A percentile compares a stretch with the other conserved stretches of the same genome.
These are phyloP conservation scores for Smutsia temminckii DNA, from an alignment of 2,797 vertebrate species.

Conservation along the genomic window DNA sequence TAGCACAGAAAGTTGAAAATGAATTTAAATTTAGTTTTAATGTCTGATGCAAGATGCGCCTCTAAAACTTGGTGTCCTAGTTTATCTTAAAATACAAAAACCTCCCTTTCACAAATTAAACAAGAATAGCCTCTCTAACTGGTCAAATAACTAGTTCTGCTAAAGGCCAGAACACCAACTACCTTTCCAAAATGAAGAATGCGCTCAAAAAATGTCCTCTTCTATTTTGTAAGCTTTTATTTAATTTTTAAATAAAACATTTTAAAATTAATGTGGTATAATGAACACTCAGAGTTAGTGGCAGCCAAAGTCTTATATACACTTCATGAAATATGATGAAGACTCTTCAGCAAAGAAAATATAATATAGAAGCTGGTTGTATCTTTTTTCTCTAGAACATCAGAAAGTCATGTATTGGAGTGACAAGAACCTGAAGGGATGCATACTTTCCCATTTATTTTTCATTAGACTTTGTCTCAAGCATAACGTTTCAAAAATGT, in stretches of 20 bases:
- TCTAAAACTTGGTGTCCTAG: constrained; percentile 79
- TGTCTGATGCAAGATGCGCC: constrained; percentile 81
- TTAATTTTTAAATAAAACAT: constrained; percentile 34
- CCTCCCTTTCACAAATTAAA: constrained; percentile 61
- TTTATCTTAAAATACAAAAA: constrained; percentile 78
- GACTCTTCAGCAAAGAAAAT: not conserved
- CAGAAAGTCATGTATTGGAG: not conserved
- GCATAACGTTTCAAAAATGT: not conserved
- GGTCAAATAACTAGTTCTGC: constrained; percentile 20
- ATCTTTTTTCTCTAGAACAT: not conserved
- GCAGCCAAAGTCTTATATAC: not conserved
- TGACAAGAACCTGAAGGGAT: not conserved
- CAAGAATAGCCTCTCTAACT: constrained; percentile 54
- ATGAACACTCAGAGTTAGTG: not conserved
- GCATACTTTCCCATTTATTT: not conserved
- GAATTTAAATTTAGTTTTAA: constrained; percentile 80
- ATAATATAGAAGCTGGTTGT: not conserved
- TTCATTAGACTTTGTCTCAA: not conserved
- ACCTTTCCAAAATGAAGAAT: not conserved
- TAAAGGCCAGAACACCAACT: not conserved
- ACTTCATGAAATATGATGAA: not conserved
- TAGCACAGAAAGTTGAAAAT: constrained; percentile 75
- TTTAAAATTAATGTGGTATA: constrained; percentile 18
- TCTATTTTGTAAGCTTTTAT: not conserved
- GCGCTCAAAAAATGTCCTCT: constrained; percentile 2